Evolutionary conservation across 2,113 vertebrate species (phyloP).

Genomic region (Diglossa brunneiventris): DNA sequence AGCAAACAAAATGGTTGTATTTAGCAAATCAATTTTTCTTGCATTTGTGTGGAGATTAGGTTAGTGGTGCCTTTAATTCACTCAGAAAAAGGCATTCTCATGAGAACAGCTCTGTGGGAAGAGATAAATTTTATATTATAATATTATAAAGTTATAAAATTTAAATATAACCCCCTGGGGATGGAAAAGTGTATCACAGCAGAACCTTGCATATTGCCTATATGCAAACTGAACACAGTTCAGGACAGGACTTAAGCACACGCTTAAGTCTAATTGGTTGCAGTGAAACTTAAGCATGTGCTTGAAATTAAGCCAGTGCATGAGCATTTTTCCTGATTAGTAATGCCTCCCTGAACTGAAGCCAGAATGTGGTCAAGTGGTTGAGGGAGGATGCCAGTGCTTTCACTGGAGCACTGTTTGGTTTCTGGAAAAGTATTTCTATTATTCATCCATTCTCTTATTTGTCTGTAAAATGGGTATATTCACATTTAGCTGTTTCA

Average conservation of each 20-base stretch:
- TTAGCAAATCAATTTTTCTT: conserved; percentile 68
- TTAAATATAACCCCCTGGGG: conserved; percentile 47
- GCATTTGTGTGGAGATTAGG: conserved; percentile 42
- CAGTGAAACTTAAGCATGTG: conserved; percentile 58
- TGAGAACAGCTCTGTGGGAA: conserved; percentile 39
- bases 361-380: conserved; percentile 54
- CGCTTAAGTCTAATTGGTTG: conserved; percentile 54
- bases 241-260: conserved; percentile 27
- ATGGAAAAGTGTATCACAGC: conserved; percentile 43
- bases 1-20: conserved; percentile 35
- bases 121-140: conserved; percentile 24
- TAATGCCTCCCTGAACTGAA: conserved; percentile 55
- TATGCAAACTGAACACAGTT: not conserved
- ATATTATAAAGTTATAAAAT: conserved; percentile 26
- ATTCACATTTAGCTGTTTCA: not conserved
- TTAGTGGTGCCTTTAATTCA: conserved; percentile 43
- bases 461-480: not conserved
- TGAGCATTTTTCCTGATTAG: conserved; percentile 61
- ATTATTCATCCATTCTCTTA: conserved; percentile 30
- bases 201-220: conserved; percentile 30
- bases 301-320: conserved; percentile 55
- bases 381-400: conserved; percentile 21
- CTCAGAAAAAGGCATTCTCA: conserved; percentile 49
- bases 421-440: conserved; percentile 56
- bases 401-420: conserved; percentile 30